Evolutionary conservation across 1,140 invertebrate genomes (phyloP).

Genomic region (Procambarus virginalis): DNA sequence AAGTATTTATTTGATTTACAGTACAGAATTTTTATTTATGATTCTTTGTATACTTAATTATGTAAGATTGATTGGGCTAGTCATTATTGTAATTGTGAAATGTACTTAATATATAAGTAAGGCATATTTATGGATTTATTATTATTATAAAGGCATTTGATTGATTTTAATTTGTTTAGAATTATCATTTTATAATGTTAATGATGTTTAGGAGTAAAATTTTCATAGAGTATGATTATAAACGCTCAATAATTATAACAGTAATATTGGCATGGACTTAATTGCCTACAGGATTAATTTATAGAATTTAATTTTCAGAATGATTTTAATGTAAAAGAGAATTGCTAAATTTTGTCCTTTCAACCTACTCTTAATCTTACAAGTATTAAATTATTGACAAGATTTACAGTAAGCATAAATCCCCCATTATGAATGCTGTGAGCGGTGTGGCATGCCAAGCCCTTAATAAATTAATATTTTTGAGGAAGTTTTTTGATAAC

Average conservation of each 20-base stretch:
- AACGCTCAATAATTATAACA: not conserved
- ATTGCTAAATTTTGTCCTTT: too few species aligned
- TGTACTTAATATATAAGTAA: constrained; percentile 40
- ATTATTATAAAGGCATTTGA: constrained; percentile 7
- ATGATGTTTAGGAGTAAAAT: not conserved
- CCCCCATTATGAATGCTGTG: too few species aligned
- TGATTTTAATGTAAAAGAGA: too few species aligned
- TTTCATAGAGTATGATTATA: not conserved
- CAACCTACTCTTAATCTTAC: too few species aligned
- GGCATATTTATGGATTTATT: constrained; percentile 12
- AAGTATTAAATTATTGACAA: too few species aligned
- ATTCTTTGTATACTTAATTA: constrained; percentile 33
- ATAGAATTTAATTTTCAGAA: too few species aligned
- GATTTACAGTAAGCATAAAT: too few species aligned
- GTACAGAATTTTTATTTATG: constrained; percentile 15
- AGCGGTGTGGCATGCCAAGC: too few species aligned
- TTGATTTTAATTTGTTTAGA: not conserved
- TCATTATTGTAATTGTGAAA: constrained; percentile 30
- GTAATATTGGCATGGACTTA: not conserved
- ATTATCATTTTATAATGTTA: not conserved
- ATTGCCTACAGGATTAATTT: too few species aligned
- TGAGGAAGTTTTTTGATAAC: too few species aligned
- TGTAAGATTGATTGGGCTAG: constrained; percentile 25
- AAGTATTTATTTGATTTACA: constrained; percentile 14
- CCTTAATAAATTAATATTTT: too few species aligned